Evolutionary conservation across 2,888 invertebrate genomes (phyloP), one percentile per base, ranked within the genome.

Genomic region (Tetranychus truncatus): DNA sequence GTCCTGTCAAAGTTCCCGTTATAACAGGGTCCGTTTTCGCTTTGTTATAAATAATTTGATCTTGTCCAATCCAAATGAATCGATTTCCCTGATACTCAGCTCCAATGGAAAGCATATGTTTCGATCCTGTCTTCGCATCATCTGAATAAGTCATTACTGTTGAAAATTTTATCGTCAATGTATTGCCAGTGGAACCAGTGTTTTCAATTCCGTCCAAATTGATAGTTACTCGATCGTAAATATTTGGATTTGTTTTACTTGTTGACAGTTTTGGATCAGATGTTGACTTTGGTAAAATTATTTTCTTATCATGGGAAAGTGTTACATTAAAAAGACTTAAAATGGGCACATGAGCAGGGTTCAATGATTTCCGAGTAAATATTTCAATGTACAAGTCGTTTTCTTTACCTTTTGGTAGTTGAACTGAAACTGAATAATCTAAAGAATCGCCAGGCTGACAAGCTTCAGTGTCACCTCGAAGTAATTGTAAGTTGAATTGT

Each of bases 21-120:
- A 69, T 24, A 24, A 24, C 20, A 5, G 69, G 21, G 24, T 69
- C 69, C 5, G 21, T 69, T 21, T 24, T 20, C 11, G 11, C 34
- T 24, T 21, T 69, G 1, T 11, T 21, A 69, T 69, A 69, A 9
- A 11, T 69, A 20, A 69, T 21, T 11, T 20, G 34, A 69, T 69
- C 69, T 69, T 69, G 69, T 69, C 69, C 69, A n/a, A 69, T 21
- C 69, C 69, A 69, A 20, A 69, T 21, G n/a, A 69, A 69, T 69
- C 34, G 20, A 24, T 20, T 24, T 20, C 15, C 34, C 69, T 69
- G 69, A 24, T 20, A 69, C 21, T 69, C 69, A 5, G 34, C 34
- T 5, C 69, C 69, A n/a, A 69, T 20, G n/a, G 69, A 24, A 11
- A 69, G 7, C 20, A 24, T 11, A 24, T 69, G 69, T 24, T 69